These are phyloP conservation scores for Thalassoma bifasciatum DNA, from an alignment of 2,113 vertebrate species.

Conservation along the genomic window DNA sequence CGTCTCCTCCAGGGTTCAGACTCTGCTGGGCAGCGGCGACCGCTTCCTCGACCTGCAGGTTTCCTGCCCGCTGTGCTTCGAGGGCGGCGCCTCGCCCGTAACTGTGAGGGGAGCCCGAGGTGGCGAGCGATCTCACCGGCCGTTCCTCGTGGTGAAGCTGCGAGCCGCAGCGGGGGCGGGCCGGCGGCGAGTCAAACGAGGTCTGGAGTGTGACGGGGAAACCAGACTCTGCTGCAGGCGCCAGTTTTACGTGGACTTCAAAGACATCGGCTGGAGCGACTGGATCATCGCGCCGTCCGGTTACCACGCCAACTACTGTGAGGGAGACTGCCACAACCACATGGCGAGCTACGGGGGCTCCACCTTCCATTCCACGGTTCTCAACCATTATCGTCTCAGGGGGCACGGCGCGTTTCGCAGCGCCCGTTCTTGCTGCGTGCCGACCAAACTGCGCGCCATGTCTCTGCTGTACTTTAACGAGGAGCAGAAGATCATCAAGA, in stretches of 20 bases:
- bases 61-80: conserved; percentile 89
- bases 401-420: conserved; percentile 93
- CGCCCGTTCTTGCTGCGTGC: conserved; percentile 95
- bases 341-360: conserved; percentile 91
- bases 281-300: conserved; percentile 98
- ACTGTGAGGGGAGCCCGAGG: conserved; percentile 75
- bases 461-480: conserved; percentile 98
- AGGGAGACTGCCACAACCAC: conserved; percentile 95
- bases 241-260: conserved; percentile 96
- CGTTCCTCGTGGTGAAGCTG: conserved; percentile 92
- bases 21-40: conserved; percentile 83
- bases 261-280: conserved; percentile 98
- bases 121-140: conserved; percentile 90
- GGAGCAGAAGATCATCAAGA: conserved; percentile 98
- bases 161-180: conserved; percentile 84
- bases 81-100: conserved; percentile 85
- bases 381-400: conserved; percentile 96
- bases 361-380: conserved; percentile 95
- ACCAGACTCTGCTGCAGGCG: conserved; percentile 93
- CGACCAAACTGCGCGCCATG: conserved; percentile 94
- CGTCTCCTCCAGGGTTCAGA: conserved; percentile 86
- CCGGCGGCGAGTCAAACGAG: conserved; percentile 87
- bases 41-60: conserved; percentile 85
- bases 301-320: conserved; percentile 98
- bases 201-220: conserved; percentile 94